These are phyloP conservation scores for Tiliacea citrago DNA, from an alignment of 2,888 invertebrate genomes.

Conservation along the genomic window DNA sequence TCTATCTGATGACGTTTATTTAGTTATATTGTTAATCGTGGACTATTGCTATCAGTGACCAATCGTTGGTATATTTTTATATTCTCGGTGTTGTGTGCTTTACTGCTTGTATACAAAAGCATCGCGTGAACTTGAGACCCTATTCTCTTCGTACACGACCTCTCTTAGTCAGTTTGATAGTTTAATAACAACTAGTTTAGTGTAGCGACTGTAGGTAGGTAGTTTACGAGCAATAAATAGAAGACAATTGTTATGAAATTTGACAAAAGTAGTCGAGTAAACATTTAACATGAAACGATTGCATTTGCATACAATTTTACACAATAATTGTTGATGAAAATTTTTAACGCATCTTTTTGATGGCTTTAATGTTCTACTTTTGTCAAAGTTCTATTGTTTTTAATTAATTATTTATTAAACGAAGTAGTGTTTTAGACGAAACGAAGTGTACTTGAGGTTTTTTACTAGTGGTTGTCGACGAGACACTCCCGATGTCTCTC, in stretches of 20 bases:
- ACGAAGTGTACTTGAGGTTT: conserved; percentile 79
- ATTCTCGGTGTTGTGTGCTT: conserved; percentile 78
- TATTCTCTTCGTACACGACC: conserved; percentile 59
- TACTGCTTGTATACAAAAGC: conserved; percentile 69
- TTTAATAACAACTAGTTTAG: conserved; percentile 72
- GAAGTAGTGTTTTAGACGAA: conserved; percentile 75
- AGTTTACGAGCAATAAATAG: conserved; percentile 88
- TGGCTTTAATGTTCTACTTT: conserved; percentile 77
- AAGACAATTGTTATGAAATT: conserved; percentile 80
- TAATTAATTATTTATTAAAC: conserved; percentile 74
- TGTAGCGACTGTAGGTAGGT: conserved; percentile 81
- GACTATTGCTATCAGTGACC: conserved; percentile 53
- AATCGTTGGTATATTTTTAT: conserved; percentile 71
- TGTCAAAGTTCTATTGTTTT: conserved; percentile 81
- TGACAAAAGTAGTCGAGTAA: conserved; percentile 79
- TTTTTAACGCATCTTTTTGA: conserved; percentile 72
- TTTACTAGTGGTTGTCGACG: conserved; percentile 66
- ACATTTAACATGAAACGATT: conserved; percentile 58
- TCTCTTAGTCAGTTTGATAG: conserved; percentile 71
- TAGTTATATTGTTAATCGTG: conserved; percentile 26
- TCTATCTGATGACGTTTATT: conserved; percentile 21
- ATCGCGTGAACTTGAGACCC: conserved; percentile 62
- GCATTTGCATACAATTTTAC: conserved; percentile 68
- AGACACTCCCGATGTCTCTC: conserved; percentile 36
- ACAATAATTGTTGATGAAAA: conserved; percentile 67